Percentiles rank a stretch among this genome's conserved stretches.
Conservation (phyloP, 1,140 invertebrate genomes). For the Ceratoteleas bidentatus region DNA sequence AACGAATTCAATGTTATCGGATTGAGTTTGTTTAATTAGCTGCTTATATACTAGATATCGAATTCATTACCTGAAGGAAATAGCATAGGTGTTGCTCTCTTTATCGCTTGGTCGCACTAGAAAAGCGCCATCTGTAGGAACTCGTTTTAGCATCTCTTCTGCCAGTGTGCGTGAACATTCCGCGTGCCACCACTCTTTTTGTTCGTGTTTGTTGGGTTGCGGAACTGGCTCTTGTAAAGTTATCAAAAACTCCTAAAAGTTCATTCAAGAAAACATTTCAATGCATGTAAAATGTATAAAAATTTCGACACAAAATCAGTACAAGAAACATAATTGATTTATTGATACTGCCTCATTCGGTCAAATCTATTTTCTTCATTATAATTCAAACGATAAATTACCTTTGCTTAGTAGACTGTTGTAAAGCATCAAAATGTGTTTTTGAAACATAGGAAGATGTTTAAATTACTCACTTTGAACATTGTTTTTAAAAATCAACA, state of each 20-base stretch:
- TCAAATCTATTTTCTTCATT: neutral
- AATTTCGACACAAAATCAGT: too few species aligned
- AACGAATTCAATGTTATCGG: too few species aligned
- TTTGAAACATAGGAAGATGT: constrained; percentile 64
- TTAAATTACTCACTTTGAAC: constrained; percentile 40
- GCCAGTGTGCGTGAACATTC: constrained; percentile 89
- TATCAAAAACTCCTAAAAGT: constrained; percentile 91
- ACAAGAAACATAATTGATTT: neutral
- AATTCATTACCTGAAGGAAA: constrained; percentile 91
- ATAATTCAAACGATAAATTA: constrained; percentile 38
- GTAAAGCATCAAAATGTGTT: constrained; percentile 63
- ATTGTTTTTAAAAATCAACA: neutral
- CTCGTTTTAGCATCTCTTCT: constrained; percentile 91
- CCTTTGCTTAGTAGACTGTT: constrained; percentile 55
- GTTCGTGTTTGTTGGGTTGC: constrained; percentile 96
- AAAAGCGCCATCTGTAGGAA: constrained; percentile 94
- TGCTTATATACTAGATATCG: too few species aligned
- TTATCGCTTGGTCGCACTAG: constrained; percentile 94
- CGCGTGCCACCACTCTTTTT: constrained; percentile 96
- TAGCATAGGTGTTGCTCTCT: constrained; percentile 92
- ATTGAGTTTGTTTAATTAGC: too few species aligned
- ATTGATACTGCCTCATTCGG: neutral
- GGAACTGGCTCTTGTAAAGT: constrained; percentile 95
- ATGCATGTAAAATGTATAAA: neutral
- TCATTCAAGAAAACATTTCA: too few species aligned